Evolutionary conservation across 2,797 vertebrate genomes (phyloP).

Genomic region (Bradypodion ventrale): DNA sequence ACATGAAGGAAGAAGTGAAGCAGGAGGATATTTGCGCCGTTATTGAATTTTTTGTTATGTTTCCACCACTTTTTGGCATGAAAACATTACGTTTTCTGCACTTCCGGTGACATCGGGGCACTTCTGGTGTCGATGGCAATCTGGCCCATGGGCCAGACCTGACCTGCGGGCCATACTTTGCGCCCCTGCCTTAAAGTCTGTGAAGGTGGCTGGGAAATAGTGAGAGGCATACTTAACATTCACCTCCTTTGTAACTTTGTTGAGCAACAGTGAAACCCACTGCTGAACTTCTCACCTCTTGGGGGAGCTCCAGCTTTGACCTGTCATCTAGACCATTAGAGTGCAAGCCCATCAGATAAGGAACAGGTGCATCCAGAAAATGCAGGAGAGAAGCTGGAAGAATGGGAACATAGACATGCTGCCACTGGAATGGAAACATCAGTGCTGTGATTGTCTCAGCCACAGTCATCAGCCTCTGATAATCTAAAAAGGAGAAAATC

Average conservation of each 20-base stretch:
- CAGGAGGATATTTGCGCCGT: too few species aligned
- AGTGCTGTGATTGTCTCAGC: slow-evolving; percentile 98
- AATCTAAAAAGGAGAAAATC: slow-evolving; percentile 82
- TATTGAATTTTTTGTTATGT: too few species aligned
- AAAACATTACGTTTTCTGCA: too few species aligned
- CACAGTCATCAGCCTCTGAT: slow-evolving; percentile 98
- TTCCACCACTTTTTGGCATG: too few species aligned
- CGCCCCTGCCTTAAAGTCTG: too few species aligned
- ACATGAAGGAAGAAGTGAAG: too few species aligned
- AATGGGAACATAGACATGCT: slow-evolving; percentile 98
- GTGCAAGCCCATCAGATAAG: slow-evolving; percentile 98
- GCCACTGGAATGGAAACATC: slow-evolving; percentile 99
- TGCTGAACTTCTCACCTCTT: slow-evolving; percentile 85
- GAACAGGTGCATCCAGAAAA: slow-evolving; percentile 97
- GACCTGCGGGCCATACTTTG: too few species aligned
- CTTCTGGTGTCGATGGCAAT: too few species aligned
- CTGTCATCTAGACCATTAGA: slow-evolving; percentile 96
- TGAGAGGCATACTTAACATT: background rate
- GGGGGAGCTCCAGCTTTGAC: slow-evolving; percentile 95
- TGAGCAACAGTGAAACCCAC: background rate
- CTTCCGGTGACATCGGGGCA: too few species aligned
- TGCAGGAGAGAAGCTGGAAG: slow-evolving; percentile 97
- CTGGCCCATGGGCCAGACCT: too few species aligned
- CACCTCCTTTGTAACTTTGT: background rate
- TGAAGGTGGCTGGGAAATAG: too few species aligned